Percentiles rank a stretch among this genome's conserved stretches.
These are phyloP conservation scores for Epizoanthus stellaris DNA, from an alignment of 92 coral and sea anemone species.

Conservation along the genomic window DNA sequence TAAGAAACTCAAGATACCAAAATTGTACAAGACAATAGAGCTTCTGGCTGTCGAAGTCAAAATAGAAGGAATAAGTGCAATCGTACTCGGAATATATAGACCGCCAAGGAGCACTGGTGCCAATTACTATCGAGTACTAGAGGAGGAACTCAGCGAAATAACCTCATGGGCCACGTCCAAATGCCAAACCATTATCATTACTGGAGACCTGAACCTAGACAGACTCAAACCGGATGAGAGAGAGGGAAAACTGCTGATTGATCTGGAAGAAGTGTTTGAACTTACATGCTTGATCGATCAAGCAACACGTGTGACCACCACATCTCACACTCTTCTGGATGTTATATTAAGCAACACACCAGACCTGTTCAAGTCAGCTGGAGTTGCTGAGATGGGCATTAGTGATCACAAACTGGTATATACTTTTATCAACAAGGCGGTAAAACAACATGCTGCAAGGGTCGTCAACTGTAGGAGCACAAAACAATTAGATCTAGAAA, in stretches of 20 bases:
- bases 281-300: not conserved
- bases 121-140: conserved; percentile 2
- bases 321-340: too few relatives aligned
- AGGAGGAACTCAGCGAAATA: conserved; percentile 13
- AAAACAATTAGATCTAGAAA: conserved; percentile 24
- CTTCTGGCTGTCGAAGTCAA: conserved; percentile 36
- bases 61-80: not conserved
- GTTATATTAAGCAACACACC: too few relatives aligned
- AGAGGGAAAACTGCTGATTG: conserved; percentile 43
- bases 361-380: too few relatives aligned
- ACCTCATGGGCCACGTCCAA: conserved; percentile 28
- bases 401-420: not conserved
- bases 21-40: conserved; percentile 33
- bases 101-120: not conserved
- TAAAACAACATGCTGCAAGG: conserved; percentile 42
- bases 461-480: conserved; percentile 48
- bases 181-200: not conserved
- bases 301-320: too few relatives aligned
- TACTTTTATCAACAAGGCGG: conserved; percentile 29
- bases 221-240: not conserved
- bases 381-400: too few relatives aligned
- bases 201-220: conserved; percentile 19
- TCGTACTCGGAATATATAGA: conserved; percentile 36
- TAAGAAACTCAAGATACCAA: conserved; percentile 7
- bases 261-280: not conserved